Evolutionary conservation across 2,113 vertebrate species (phyloP).

Genomic region (Pachyramphus minor): DNA sequence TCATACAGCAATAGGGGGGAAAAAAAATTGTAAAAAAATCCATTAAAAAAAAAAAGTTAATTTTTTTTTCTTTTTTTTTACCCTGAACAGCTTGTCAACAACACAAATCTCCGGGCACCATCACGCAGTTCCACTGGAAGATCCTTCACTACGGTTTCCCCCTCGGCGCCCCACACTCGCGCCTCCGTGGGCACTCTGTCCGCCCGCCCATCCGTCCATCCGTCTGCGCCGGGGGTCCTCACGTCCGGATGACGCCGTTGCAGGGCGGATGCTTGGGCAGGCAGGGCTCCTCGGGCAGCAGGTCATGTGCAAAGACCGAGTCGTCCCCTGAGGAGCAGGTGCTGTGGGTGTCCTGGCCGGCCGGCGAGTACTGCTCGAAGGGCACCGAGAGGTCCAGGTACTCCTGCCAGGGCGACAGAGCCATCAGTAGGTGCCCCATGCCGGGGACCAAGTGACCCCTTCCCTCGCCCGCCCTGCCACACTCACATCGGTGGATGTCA

Average conservation of each 20-base stretch:
- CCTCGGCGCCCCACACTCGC: neutral
- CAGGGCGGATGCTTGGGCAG: slow-evolving; percentile 80
- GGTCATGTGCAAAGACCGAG: slow-evolving; percentile 93
- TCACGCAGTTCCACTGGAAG: slow-evolving; percentile 8
- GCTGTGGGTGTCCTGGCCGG: slow-evolving; percentile 92
- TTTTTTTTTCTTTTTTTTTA: neutral
- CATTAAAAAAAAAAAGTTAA: neutral
- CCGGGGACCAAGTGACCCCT: accelerated
- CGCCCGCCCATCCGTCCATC: accelerated
- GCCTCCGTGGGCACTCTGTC: neutral
- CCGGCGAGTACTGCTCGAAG: slow-evolving; percentile 95
- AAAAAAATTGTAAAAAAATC: too few species aligned
- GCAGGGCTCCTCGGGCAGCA: slow-evolving; percentile 87
- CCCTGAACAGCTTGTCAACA: slow-evolving; percentile 52
- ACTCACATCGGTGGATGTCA: slow-evolving; percentile 92
- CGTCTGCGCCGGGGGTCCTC: neutral
- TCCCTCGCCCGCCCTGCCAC: accelerated
- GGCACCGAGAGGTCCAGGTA: slow-evolving; percentile 94
- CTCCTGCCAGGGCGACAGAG: slow-evolving; percentile 64
- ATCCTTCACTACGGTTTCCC: slow-evolving; percentile 10
- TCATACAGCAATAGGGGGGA: slow-evolving; percentile 46
- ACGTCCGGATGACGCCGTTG: slow-evolving; percentile 81
- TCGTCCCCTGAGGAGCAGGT: slow-evolving; percentile 95
- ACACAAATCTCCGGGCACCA: slow-evolving; percentile 20
- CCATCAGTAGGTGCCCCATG: neutral